Conservation (phyloP, 2,113 vertebrate species). For the Myiozetetes cayanensis region DNA sequence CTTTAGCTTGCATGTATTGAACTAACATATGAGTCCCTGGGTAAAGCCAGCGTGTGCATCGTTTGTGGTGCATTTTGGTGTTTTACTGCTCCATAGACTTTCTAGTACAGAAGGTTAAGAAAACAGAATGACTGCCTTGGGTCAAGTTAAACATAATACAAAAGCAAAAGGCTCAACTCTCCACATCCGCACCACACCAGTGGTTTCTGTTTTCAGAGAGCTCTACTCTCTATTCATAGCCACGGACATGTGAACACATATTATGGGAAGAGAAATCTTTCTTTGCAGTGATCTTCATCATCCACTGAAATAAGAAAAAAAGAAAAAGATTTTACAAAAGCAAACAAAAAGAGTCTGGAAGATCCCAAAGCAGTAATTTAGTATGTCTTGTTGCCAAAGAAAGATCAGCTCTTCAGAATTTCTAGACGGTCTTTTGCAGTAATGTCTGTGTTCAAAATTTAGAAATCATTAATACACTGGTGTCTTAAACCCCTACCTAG, state of each 20-base stretch:
- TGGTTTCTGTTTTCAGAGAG: not conserved
- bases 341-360: not conserved
- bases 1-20: not conserved
- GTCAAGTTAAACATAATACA: not conserved
- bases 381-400: not conserved
- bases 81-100: not conserved
- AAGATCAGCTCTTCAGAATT: not conserved
- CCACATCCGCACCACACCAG: fast-evolving
- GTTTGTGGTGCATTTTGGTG: not conserved
- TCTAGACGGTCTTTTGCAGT: not conserved
- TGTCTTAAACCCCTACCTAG: not conserved
- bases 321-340: fast-evolving
- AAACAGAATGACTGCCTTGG: not conserved
- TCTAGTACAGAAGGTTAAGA: not conserved
- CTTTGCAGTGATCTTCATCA: not conserved
- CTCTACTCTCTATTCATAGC: not conserved
- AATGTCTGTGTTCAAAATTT: not conserved
- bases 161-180: not conserved
- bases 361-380: not conserved
- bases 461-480: not conserved
- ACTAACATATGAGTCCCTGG: not conserved
- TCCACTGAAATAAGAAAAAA: not conserved
- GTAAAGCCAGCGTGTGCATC: not conserved
- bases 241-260: fast-evolving
- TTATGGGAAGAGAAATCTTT: not conserved